phyloP scores from a whole-genome alignment of 2,888 invertebrate genomes.

The Aethes cnicana region DNA sequence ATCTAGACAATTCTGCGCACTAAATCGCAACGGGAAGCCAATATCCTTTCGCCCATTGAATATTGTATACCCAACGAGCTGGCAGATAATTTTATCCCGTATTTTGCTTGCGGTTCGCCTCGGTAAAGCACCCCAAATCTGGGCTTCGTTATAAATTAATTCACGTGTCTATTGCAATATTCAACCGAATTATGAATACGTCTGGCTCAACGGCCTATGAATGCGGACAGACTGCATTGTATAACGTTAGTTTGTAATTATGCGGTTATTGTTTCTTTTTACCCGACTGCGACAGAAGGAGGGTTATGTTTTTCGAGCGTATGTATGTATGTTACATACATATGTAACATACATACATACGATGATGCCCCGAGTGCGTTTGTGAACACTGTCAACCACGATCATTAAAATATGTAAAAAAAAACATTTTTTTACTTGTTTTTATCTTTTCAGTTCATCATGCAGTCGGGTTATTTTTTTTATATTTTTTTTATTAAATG shows the following conservation, averaged over 20 bases:
- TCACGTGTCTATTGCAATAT: constrained; percentile 23
- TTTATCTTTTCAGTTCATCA: too few species aligned
- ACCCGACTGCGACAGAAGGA: too few species aligned
- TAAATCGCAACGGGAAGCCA: constrained; percentile 7
- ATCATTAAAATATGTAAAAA: too few species aligned
- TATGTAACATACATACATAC: too few species aligned
- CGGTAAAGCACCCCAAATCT: constrained; percentile 15
- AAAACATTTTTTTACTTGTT: too few species aligned
- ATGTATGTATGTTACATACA: too few species aligned
- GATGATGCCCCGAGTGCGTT: too few species aligned
- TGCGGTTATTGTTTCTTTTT: constrained; percentile 3
- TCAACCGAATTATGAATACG: constrained; percentile 25
- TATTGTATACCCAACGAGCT: constrained; percentile 14
- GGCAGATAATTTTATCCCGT: constrained; percentile 18
- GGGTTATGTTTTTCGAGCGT: too few species aligned
- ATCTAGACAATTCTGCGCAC: constrained; percentile 4
- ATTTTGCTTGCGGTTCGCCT: constrained; percentile 10
- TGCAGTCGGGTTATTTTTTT: not conserved
- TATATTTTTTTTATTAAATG: not conserved
- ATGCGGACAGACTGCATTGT: constrained; percentile 17
- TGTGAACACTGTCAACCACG: too few species aligned
- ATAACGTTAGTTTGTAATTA: constrained; percentile 24
- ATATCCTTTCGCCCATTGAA: constrained; percentile 9
- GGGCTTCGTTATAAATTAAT: constrained; percentile 18
- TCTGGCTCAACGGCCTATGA: constrained; percentile 20